A percentile compares a stretch with the other conserved stretches of the same genome.
These are phyloP conservation scores for Vollenhovia emeryi DNA, from an alignment of 1,140 invertebrate genomes.

Conservation along the genomic window DNA sequence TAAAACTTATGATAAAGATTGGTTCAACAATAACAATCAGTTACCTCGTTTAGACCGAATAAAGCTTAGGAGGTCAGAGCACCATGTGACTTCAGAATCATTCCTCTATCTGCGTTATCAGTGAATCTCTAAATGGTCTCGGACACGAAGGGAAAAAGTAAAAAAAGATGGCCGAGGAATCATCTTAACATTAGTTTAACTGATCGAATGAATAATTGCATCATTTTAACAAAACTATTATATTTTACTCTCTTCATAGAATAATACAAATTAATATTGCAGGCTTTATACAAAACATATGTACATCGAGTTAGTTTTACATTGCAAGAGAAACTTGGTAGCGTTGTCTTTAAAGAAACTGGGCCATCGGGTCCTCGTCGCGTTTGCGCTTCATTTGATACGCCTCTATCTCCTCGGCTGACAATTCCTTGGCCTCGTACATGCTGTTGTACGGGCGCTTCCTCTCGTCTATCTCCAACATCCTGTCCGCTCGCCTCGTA, in stretches of 20 bases:
- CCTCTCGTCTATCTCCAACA: slow-evolving; percentile 93
- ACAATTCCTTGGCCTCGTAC: slow-evolving; percentile 92
- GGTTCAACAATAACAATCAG: no score
- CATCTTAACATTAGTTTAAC: no score
- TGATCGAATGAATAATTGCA: no score
- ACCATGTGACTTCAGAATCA: no score
- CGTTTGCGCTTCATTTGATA: slow-evolving; percentile 94
- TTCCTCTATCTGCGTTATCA: no score
- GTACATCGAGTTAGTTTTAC: not conserved
- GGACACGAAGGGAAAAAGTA: no score
- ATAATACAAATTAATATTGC: not conserved
- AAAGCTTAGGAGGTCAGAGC: no score
- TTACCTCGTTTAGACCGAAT: no score
- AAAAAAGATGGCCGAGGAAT: no score
- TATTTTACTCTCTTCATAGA: not conserved
- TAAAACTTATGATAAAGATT: no score
- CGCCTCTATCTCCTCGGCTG: slow-evolving; percentile 97
- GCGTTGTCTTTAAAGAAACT: slow-evolving; percentile 85
- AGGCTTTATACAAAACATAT: not conserved
- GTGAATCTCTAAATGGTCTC: no score
- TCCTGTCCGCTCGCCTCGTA: slow-evolving; percentile 87
- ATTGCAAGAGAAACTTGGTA: not conserved
- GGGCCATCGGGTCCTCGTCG: slow-evolving; percentile 96
- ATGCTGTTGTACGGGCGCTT: slow-evolving; percentile 97
- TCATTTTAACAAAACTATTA: no score